phyloP scores from a whole-genome alignment of 2,797 vertebrate species.

The Crypturellus tataupa region DNA sequence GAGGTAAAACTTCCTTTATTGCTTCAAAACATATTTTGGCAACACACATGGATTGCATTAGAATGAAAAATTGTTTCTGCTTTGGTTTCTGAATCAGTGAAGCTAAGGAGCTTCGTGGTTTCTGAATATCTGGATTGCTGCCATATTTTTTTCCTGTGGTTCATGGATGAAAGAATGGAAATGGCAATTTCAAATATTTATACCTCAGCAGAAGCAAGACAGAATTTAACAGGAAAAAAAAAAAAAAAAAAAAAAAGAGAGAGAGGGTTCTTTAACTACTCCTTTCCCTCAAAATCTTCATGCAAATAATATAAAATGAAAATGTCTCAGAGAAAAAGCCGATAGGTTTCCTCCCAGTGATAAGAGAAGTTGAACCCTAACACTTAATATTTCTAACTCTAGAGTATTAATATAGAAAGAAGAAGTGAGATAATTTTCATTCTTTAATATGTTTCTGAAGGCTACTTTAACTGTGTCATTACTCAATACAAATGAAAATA shows the following conservation, averaged over 20 bases:
- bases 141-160: neutral
- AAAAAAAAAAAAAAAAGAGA: no score
- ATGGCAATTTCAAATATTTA: neutral
- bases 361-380: neutral
- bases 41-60: neutral
- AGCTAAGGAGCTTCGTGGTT: neutral
- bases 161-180: neutral
- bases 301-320: neutral
- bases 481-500: neutral
- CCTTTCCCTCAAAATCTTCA: neutral
- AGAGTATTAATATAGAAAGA: neutral
- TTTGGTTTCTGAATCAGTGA: neutral
- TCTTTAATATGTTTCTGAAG: neutral
- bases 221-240: neutral
- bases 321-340: neutral
- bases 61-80: neutral
- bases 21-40: neutral
- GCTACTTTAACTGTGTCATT: neutral
- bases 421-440: neutral
- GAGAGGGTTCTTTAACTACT: neutral
- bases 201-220: neutral
- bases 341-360: neutral
- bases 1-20: neutral
- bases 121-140: neutral
- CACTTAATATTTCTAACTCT: neutral